These are phyloP conservation scores for Digitonthophagus gazella DNA, from an alignment of 2,888 invertebrate species.

Conservation along the genomic window DNA sequence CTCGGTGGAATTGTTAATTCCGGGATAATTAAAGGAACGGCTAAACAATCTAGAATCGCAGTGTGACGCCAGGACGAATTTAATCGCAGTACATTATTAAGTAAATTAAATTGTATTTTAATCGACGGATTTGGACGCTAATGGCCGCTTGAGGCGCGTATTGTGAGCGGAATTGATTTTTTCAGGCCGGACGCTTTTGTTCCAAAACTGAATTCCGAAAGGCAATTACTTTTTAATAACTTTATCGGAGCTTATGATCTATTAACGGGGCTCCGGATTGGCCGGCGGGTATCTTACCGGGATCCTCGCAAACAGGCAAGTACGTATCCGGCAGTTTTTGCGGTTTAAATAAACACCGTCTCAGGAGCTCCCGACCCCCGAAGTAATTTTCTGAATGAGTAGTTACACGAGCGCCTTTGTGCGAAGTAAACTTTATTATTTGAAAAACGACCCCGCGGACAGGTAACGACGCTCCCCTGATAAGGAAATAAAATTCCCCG, in stretches of 20 bases:
- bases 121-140: conserved; percentile 16
- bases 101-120: conserved; percentile 25
- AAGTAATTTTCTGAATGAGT: not conserved
- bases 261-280: not conserved
- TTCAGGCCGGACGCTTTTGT: not conserved
- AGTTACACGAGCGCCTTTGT: not conserved
- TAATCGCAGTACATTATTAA: conserved; percentile 23
- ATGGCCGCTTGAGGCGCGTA: not conserved
- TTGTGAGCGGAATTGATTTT: not conserved
- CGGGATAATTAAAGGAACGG: conserved; percentile 16
- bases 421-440: not conserved
- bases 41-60: conserved; percentile 17
- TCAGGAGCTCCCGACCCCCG: not conserved
- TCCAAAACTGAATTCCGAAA: not conserved
- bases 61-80: conserved; percentile 9
- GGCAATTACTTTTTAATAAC: not conserved
- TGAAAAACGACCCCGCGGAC: not conserved
- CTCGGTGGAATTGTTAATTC: conserved; percentile 17
- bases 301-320: not conserved
- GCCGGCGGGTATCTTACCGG: too few relatives aligned
- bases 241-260: not conserved
- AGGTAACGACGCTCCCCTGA: not conserved
- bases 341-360: not conserved
- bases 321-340: not conserved
- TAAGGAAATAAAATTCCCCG: not conserved